A percentile compares a stretch with the other conserved stretches of the same genome.
These are phyloP conservation scores for Dolichotis patagonum DNA, from an alignment of 2,113 vertebrate genomes.

Conservation along the genomic window DNA sequence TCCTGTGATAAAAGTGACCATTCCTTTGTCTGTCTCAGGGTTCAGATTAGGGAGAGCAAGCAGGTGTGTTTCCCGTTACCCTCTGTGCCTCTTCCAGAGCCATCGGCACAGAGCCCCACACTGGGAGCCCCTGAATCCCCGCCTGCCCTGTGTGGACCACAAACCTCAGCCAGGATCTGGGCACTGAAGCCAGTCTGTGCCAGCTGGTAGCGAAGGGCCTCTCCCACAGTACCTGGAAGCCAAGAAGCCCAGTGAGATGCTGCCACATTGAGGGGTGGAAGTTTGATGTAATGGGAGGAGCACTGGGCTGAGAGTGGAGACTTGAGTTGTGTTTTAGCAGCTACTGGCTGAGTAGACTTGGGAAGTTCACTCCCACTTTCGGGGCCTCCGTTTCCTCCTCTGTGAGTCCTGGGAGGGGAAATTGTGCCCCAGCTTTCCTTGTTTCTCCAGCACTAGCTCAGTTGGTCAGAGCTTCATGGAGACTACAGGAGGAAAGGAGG, in stretches of 20 bases:
- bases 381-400: not conserved
- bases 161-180: slow-evolving; percentile 85
- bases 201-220: slow-evolving; percentile 85
- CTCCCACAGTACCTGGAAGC: slow-evolving; percentile 84
- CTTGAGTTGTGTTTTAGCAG: not conserved
- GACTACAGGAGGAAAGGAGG: not conserved
- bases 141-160: not conserved
- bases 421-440: not conserved
- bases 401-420: not conserved
- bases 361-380: not conserved
- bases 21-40: not conserved
- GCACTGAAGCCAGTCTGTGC: slow-evolving; percentile 88
- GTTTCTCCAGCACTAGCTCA: not conserved
- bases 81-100: not conserved
- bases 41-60: not conserved
- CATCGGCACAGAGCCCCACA: not conserved
- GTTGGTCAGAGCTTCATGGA: not conserved
- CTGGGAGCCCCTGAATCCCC: not conserved
- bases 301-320: not conserved
- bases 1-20: not conserved
- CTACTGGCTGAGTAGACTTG: not conserved
- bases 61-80: not conserved
- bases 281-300: not conserved
- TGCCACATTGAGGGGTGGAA: too few species aligned
- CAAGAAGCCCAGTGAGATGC: slow-evolving; percentile 36